These are phyloP conservation scores for Dysidea cf. avara DNA, from an alignment of 37 sponge, comb jelly and placozoan genomes.

Conservation along the genomic window DNA sequence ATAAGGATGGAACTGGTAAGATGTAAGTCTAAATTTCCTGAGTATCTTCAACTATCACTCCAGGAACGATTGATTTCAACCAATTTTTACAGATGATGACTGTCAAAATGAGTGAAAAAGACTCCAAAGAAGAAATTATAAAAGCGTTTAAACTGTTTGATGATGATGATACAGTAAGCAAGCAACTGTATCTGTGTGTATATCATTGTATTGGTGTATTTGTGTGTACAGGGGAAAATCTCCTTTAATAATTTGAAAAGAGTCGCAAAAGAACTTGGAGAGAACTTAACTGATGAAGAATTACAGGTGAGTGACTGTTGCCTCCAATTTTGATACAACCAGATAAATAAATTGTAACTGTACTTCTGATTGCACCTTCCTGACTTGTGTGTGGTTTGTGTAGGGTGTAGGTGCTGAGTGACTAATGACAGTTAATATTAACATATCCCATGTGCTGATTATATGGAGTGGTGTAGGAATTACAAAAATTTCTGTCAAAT, in stretches of 20 bases:
- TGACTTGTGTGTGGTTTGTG: neutral
- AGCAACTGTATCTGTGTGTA: neutral
- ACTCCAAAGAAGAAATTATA: constrained; percentile 96
- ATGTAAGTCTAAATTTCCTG: neutral
- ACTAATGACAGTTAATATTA: no score
- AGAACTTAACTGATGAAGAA: constrained; percentile 97
- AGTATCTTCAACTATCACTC: neutral
- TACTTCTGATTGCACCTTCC: neutral
- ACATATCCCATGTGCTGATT: no score
- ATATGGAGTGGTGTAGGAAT: no score
- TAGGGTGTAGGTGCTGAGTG: neutral
- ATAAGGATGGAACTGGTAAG: constrained; percentile 91
- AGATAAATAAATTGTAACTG: neutral
- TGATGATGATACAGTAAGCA: constrained; percentile 94
- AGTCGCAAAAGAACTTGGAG: constrained; percentile 98
- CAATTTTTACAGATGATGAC: constrained; percentile 99
- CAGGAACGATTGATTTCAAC: constrained; percentile 98
- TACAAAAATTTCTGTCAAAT: no score
- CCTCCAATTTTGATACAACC: no score
- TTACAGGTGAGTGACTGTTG: constrained; percentile 75
- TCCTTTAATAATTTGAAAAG: constrained; percentile 97
- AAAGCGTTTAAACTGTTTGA: constrained; percentile 98
- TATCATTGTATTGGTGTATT: constrained; percentile 4
- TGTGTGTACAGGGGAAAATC: constrained; percentile 80
- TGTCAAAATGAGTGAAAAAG: constrained; percentile 95